Conservation (phyloP, 2,797 vertebrate species). For the Apogon talboti region DNA sequence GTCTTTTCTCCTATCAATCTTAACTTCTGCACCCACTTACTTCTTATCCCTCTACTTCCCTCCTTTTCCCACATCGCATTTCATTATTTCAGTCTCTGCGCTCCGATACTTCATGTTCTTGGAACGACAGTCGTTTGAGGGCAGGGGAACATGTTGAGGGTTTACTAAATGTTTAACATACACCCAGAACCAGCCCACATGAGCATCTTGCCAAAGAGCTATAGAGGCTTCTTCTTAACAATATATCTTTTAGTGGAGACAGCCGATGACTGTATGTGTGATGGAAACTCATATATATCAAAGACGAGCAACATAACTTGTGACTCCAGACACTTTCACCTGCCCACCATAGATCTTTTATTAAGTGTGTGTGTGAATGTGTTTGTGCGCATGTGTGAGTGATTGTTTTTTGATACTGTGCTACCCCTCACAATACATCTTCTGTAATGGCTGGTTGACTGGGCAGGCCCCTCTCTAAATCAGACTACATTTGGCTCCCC, state of each 20-base stretch:
- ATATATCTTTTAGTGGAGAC: conserved; percentile 62
- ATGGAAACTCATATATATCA: conserved; percentile 65
- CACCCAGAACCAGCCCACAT: conserved; percentile 30
- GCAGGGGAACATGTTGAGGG: conserved; percentile 48
- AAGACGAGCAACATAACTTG: conserved; percentile 67
- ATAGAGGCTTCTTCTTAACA: conserved; percentile 77
- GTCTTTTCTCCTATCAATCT: conserved; percentile 58
- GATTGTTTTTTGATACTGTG: conserved; percentile 73
- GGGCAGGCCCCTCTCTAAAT: conserved; percentile 71
- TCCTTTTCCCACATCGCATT: not conserved
- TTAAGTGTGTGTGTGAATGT: conserved; percentile 38
- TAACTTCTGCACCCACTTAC: conserved; percentile 52
- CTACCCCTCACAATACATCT: conserved; percentile 69
- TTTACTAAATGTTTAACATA: conserved; percentile 67
- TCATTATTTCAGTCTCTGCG: conserved; percentile 6
- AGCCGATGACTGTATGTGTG: conserved; percentile 31
- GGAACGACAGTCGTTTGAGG: conserved; percentile 39
- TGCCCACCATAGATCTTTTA: conserved; percentile 69
- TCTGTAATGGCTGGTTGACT: conserved; percentile 63
- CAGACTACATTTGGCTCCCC: conserved; percentile 74
- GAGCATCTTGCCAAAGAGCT: conserved; percentile 65
- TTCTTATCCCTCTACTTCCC: conserved; percentile 35
- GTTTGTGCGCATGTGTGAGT: conserved; percentile 46
- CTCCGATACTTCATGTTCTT: conserved; percentile 20
- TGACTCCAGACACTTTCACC: conserved; percentile 61